phyloP scores from a whole-genome alignment of 2,113 vertebrate genomes.

The Panthera uncia region DNA sequence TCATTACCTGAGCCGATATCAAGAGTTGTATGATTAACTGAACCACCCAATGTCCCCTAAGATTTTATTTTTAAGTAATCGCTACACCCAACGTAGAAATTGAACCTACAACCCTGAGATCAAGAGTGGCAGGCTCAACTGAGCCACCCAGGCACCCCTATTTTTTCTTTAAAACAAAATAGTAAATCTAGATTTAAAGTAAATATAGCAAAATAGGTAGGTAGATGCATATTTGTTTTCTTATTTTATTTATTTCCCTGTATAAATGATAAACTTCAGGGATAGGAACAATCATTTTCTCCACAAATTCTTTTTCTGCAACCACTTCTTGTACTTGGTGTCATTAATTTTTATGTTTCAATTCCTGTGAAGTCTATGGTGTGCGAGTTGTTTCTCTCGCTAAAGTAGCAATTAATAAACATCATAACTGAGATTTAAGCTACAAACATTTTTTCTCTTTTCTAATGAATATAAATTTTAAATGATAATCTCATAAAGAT shows the following conservation, averaged over 20 bases:
- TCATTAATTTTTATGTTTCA: neutral
- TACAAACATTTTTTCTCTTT: neutral
- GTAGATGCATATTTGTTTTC: neutral
- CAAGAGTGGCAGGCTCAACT: no score
- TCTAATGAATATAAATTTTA: constrained; percentile 10
- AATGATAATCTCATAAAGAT: neutral
- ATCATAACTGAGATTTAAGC: neutral
- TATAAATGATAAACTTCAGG: neutral
- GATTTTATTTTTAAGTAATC: no score
- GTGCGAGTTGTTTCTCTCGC: neutral
- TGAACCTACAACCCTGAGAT: no score
- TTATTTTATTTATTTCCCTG: neutral
- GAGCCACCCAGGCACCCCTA: no score
- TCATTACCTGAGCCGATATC: no score
- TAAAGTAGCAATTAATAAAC: neutral
- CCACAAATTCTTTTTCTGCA: neutral
- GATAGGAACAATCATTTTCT: neutral
- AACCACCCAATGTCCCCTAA: no score
- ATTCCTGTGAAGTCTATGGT: neutral
- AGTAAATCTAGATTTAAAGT: neutral
- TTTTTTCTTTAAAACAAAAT: neutral
- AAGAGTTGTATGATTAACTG: no score
- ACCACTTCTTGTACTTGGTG: neutral
- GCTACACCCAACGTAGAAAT: no score
- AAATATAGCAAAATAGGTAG: neutral